Evolutionary conservation across 2,797 vertebrate species (phyloP).

Genomic region (Chaetodon trifasciatus): DNA sequence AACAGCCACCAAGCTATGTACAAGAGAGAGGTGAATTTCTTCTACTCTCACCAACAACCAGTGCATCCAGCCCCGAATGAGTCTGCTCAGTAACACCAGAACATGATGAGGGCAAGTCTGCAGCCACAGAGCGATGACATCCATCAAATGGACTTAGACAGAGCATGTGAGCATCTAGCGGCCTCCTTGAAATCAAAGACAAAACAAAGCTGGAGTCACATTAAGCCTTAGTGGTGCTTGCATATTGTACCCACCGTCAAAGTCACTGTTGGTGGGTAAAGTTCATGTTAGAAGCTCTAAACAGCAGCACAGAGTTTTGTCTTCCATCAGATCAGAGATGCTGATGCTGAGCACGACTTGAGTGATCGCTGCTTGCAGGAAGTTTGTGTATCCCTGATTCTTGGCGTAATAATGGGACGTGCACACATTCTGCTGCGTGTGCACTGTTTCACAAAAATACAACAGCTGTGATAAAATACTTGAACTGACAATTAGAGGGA

Average conservation of each 20-base stretch:
- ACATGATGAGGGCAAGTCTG: background rate
- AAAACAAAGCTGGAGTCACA: background rate
- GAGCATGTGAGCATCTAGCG: background rate
- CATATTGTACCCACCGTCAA: slow-evolving; percentile 40
- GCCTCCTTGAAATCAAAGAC: background rate
- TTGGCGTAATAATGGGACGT: slow-evolving; percentile 8
- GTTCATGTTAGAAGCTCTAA: background rate
- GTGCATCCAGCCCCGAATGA: background rate
- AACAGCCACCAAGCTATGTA: slow-evolving; percentile 18
- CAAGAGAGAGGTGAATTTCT: background rate
- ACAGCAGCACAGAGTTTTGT: background rate
- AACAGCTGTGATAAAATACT: background rate
- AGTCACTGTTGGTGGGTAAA: background rate
- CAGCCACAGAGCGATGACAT: background rate
- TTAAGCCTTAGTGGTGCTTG: slow-evolving; percentile 39
- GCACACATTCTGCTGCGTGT: background rate
- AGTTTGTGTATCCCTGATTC: slow-evolving; percentile 18
- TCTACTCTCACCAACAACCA: background rate
- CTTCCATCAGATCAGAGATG: background rate
- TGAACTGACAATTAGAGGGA: slow-evolving; percentile 23
- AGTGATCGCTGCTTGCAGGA: slow-evolving; percentile 25
- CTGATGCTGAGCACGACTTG: background rate
- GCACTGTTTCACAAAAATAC: background rate
- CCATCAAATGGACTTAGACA: slow-evolving; percentile 11
- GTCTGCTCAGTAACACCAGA: slow-evolving; percentile 20